Percentiles rank a stretch among this genome's conserved stretches.
phyloP scores from a whole-genome alignment of 2,113 vertebrate species.

The Dromaius novaehollandiae region DNA sequence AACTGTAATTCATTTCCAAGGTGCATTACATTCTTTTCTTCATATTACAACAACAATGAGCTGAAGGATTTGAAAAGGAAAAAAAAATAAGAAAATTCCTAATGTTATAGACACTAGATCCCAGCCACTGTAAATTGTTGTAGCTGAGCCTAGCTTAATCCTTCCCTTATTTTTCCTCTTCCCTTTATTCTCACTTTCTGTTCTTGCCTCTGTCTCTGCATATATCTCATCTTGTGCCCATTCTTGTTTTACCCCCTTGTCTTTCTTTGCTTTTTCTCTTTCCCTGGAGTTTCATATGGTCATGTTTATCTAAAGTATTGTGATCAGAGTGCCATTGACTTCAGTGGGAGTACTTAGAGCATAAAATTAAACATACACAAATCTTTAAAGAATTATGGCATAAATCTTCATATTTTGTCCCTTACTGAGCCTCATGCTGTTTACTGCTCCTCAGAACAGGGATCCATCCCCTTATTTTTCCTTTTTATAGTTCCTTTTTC shows the following conservation, averaged over 20 bases:
- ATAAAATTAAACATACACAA: background rate
- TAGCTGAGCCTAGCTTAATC: background rate
- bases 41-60: background rate
- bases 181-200: background rate
- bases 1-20: background rate
- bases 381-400: background rate
- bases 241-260: background rate
- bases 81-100: background rate
- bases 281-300: background rate
- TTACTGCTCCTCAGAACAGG: background rate
- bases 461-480: background rate
- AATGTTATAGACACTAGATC: background rate
- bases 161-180: background rate
- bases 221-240: background rate
- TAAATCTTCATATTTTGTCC: background rate
- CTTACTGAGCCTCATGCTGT: background rate
- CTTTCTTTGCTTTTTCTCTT: background rate
- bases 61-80: background rate
- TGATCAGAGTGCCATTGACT: background rate
- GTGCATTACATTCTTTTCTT: background rate
- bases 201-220: background rate
- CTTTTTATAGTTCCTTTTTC: background rate
- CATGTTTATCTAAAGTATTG: background rate
- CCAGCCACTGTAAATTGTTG: background rate
- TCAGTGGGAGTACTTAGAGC: background rate